Percentiles rank a stretch among this genome's conserved stretches.
phyloP scores from a whole-genome alignment of 2,888 invertebrate genomes.

The Eugnorisma glareosa region DNA sequence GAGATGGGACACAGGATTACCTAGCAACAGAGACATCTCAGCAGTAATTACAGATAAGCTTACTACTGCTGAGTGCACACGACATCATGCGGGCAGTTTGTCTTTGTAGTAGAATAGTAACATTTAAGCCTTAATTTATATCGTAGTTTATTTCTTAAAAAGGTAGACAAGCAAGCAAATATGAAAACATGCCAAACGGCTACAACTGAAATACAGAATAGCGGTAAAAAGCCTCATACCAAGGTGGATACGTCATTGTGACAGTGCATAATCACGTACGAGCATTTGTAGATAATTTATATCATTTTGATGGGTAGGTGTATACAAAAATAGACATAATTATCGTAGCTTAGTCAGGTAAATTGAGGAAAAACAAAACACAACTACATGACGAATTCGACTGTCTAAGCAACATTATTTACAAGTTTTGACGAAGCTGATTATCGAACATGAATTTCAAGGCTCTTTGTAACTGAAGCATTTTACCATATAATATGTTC shows the following conservation, averaged over 20 bases:
- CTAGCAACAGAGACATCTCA: background rate
- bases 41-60: conserved; percentile 18
- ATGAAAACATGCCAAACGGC: background rate
- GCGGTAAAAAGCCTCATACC: background rate
- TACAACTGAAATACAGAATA: background rate
- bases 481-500: background rate
- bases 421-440: background rate
- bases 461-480: background rate
- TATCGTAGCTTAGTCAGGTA: background rate
- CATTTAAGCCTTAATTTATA: background rate
- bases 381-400: background rate
- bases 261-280: no score
- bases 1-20: conserved; percentile 12
- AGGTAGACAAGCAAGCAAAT: background rate
- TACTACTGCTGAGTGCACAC: background rate
- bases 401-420: background rate
- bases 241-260: no score
- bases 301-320: conserved; percentile 9
- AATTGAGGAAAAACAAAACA: conserved; percentile 3
- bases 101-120: background rate
- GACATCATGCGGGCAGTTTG: background rate
- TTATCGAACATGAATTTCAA: conserved; percentile 7
- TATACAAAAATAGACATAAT: background rate
- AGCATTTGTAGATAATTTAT: no score
- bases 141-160: background rate